Percentiles rank a stretch among this genome's conserved stretches.
Conservation (phyloP, 2,888 invertebrate species). For the Nymphalis c-album region DNA sequence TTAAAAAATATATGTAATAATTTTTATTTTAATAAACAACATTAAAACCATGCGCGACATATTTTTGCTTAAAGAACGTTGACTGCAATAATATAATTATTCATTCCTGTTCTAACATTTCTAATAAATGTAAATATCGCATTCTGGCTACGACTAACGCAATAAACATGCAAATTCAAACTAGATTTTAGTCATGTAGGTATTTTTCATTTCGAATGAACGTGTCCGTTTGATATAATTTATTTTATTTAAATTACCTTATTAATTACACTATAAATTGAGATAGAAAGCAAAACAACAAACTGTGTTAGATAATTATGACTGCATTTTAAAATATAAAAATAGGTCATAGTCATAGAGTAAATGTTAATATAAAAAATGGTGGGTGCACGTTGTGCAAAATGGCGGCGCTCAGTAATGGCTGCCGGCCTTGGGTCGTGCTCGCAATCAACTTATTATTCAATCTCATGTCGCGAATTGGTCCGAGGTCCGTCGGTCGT, state of each 20-base stretch:
- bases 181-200: conserved; percentile 21
- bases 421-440: conserved; percentile 74
- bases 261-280: neutral
- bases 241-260: conserved; percentile 15
- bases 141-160: conserved; percentile 18
- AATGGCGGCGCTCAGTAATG: conserved; percentile 73
- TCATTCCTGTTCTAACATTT: conserved; percentile 25
- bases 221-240: neutral
- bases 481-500: conserved; percentile 75
- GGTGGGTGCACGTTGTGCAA: conserved; percentile 60
- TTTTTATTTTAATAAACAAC: neutral
- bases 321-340: conserved; percentile 6
- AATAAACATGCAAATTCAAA: conserved; percentile 37
- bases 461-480: conserved; percentile 81
- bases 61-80: conserved; percentile 4
- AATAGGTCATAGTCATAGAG: conserved; percentile 28
- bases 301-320: conserved; percentile 9
- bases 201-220: conserved; percentile 8
- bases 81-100: conserved; percentile 27
- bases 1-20: too few relatives aligned
- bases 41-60: neutral
- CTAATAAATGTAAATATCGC: conserved; percentile 29
- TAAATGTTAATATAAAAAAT: conserved; percentile 43
- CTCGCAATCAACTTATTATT: conserved; percentile 80
- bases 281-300: conserved; percentile 1